phyloP scores from a whole-genome alignment of 1,140 invertebrate species.

The Trichonephila clavata region DNA sequence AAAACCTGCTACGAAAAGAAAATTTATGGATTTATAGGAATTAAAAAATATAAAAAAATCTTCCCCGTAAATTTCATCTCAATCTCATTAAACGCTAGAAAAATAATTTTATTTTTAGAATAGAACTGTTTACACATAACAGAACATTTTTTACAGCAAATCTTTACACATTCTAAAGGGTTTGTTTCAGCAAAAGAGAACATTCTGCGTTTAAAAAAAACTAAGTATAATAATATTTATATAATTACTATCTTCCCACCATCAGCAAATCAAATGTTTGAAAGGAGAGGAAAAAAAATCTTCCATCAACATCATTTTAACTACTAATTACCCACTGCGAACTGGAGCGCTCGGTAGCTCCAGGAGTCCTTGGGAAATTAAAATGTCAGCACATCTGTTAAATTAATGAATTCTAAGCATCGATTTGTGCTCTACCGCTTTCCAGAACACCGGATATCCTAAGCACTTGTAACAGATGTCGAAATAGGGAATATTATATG shows the following conservation, averaged over 20 bases:
- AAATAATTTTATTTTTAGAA: too few relatives aligned
- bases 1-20: too few relatives aligned
- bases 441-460: conserved; percentile 19
- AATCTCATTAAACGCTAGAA: too few relatives aligned
- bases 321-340: not conserved
- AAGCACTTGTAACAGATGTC: conserved; percentile 26
- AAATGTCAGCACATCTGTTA: conserved; percentile 4
- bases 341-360: not conserved
- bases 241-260: not conserved
- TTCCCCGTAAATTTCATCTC: too few relatives aligned
- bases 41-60: too few relatives aligned
- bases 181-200: too few relatives aligned
- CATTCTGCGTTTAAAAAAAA: too few relatives aligned
- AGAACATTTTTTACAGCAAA: too few relatives aligned
- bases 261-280: not conserved
- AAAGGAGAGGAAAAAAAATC: not conserved
- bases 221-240: too few relatives aligned
- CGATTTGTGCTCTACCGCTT: not conserved
- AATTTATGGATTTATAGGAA: too few relatives aligned
- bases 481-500: not conserved
- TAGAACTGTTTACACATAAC: too few relatives aligned
- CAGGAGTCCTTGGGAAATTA: conserved; percentile 6
- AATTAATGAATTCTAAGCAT: conserved; percentile 1
- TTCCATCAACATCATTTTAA: not conserved
- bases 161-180: too few relatives aligned